A percentile compares a stretch with the other conserved stretches of the same genome.
These are phyloP conservation scores for Rhagologus leucostigma DNA, from an alignment of 2,113 vertebrate genomes.

Conservation along the genomic window DNA sequence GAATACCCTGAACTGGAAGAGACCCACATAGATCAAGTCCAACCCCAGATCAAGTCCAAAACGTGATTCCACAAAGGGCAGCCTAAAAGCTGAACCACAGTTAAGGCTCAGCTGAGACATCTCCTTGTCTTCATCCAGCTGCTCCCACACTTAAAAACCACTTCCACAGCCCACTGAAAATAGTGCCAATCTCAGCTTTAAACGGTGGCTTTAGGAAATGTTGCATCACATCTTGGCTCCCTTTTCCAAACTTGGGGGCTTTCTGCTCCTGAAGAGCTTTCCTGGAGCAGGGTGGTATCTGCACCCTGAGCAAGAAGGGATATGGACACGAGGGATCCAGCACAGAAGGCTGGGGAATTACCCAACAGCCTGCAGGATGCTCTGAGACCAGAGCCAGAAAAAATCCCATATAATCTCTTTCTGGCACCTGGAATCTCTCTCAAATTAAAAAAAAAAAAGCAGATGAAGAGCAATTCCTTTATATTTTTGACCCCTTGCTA, in stretches of 20 bases:
- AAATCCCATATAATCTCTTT: neutral
- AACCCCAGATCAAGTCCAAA: neutral
- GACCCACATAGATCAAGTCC: neutral
- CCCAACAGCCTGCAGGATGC: neutral
- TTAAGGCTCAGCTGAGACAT: neutral
- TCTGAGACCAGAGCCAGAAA: neutral
- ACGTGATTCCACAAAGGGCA: neutral
- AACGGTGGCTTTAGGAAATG: neutral
- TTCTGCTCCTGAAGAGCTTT: neutral
- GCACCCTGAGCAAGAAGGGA: neutral
- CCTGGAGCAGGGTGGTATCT: neutral
- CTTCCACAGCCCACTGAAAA: neutral
- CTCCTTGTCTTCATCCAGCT: neutral
- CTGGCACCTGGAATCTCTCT: neutral
- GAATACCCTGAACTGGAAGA: neutral
- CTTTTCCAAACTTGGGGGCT: accelerated
- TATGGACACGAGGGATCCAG: accelerated
- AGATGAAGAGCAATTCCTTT: neutral
- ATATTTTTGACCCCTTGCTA: neutral
- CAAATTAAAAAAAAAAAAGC: neutral
- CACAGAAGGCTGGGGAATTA: neutral
- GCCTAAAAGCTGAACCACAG: neutral
- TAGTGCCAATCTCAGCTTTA: neutral
- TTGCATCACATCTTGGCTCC: neutral
- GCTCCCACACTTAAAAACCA: neutral